Evolutionary conservation across 2,797 vertebrate species (phyloP).

Genomic region (Bucorvus abyssinicus): DNA sequence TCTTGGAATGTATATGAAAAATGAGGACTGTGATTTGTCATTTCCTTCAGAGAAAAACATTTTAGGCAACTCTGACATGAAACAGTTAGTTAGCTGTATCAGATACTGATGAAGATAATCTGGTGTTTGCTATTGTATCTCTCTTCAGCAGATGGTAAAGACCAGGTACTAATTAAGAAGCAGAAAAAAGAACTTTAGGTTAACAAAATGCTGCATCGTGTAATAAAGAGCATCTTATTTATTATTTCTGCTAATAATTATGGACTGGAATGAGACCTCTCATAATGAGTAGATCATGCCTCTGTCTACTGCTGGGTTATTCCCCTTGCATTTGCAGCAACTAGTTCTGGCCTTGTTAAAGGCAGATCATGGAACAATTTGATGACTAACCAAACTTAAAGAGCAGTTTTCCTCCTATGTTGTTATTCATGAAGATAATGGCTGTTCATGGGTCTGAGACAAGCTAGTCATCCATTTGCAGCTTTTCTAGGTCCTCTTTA

Average conservation of each 20-base stretch:
- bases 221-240: constrained; percentile 44
- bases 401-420: not conserved
- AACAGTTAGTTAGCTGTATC: constrained; percentile 40
- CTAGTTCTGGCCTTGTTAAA: not conserved
- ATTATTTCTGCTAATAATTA: constrained; percentile 48
- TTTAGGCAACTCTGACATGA: constrained; percentile 46
- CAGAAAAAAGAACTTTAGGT: not conserved
- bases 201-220: not conserved
- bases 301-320: constrained; percentile 35
- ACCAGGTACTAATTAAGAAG: constrained; percentile 50
- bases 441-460: not conserved
- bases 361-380: not conserved
- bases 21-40: constrained; percentile 45
- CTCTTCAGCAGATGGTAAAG: constrained; percentile 55
- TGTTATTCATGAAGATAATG: not conserved
- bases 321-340: not conserved
- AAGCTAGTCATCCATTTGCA: not conserved
- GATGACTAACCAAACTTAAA: not conserved
- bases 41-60: constrained; percentile 46
- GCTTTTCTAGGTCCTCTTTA: not conserved
- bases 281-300: constrained; percentile 22
- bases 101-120: constrained; percentile 30
- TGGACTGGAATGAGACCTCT: constrained; percentile 27
- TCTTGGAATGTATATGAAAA: constrained; percentile 32
- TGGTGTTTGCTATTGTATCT: not conserved